phyloP scores from a whole-genome alignment of 64 coral and sea anemone genomes.

The Astreopora myriophthalma region DNA sequence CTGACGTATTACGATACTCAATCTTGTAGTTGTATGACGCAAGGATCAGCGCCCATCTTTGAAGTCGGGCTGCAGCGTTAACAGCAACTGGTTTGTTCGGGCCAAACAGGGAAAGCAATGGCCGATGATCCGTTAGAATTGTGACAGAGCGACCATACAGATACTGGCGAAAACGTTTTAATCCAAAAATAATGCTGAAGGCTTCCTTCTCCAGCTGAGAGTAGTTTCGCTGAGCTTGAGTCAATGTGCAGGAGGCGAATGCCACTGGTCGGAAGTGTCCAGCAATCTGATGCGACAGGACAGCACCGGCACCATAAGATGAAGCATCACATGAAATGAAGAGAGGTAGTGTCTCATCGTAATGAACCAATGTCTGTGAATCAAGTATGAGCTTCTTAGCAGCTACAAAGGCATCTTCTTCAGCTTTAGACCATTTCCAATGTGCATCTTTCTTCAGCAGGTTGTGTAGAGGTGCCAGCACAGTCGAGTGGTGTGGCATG shows the following conservation, averaged over 20 bases:
- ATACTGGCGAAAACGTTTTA: slow-evolving; percentile 58
- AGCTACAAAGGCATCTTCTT: slow-evolving; percentile 47
- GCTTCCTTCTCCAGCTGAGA: slow-evolving; percentile 45
- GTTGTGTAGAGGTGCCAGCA: slow-evolving; percentile 26
- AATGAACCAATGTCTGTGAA: slow-evolving; percentile 56
- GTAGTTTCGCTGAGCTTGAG: slow-evolving; percentile 33
- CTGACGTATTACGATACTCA: too few relatives aligned
- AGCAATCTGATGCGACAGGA: slow-evolving; percentile 63
- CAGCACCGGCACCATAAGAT: slow-evolving; percentile 58
- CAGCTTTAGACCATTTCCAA: slow-evolving; percentile 34
- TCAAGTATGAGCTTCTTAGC: slow-evolving; percentile 51
- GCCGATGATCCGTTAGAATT: slow-evolving; percentile 52
- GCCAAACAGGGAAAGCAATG: slow-evolving; percentile 47
- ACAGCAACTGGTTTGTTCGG: too few relatives aligned
- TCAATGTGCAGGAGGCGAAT: slow-evolving; percentile 42
- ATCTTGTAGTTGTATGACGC: background rate
- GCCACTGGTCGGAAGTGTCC: slow-evolving; percentile 27
- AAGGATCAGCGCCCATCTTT: slow-evolving; percentile 56
- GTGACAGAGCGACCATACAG: slow-evolving; percentile 36
- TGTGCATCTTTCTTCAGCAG: slow-evolving; percentile 3
- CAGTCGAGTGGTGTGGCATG: slow-evolving; percentile 57
- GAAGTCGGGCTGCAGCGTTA: slow-evolving; percentile 54
- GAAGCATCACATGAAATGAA: slow-evolving; percentile 66
- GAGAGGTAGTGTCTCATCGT: slow-evolving; percentile 45
- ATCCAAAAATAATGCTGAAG: slow-evolving; percentile 57